phyloP scores from a whole-genome alignment of 2,797 vertebrate genomes.

The Hybognathus amarus region DNA sequence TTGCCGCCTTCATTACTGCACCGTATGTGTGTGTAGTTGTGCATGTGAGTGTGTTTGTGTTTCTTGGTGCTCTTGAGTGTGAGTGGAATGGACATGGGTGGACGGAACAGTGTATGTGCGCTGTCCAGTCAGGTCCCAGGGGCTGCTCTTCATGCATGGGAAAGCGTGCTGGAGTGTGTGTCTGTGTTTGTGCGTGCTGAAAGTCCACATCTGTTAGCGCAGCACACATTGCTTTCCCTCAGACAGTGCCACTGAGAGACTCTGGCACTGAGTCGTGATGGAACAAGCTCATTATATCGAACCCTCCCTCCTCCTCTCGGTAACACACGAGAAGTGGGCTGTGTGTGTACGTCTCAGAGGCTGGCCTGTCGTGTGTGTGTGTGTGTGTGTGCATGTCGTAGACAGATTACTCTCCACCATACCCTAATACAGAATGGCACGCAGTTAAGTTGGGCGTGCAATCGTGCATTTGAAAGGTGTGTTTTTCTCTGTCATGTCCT shows the following conservation, averaged over 20 bases:
- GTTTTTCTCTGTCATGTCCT: conserved; percentile 39
- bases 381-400: conserved; percentile 18
- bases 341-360: conserved; percentile 12
- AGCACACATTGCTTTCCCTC: conserved; percentile 60
- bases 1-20: conserved; percentile 43
- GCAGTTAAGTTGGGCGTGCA: conserved; percentile 66
- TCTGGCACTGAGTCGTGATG: conserved; percentile 55
- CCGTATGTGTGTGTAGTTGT: conserved; percentile 32
- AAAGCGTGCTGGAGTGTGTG: conserved; percentile 23
- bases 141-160: conserved; percentile 47
- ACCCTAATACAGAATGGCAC: conserved; percentile 72
- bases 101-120: conserved; percentile 38
- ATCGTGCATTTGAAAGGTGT: conserved; percentile 41
- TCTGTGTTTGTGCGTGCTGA: conserved; percentile 26
- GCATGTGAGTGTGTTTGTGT: background rate
- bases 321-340: conserved; percentile 35
- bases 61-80: conserved; percentile 28
- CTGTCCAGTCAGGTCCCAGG: conserved; percentile 58
- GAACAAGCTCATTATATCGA: conserved; percentile 74
- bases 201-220: conserved; percentile 49
- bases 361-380: conserved; percentile 24
- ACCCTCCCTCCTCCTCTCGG: conserved; percentile 54
- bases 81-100: conserved; percentile 43
- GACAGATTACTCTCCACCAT: conserved; percentile 63
- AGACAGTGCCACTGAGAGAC: conserved; percentile 48